Evolutionary conservation across 2,888 invertebrate genomes (phyloP).

Genomic region (Tortrix viridana): DNA sequence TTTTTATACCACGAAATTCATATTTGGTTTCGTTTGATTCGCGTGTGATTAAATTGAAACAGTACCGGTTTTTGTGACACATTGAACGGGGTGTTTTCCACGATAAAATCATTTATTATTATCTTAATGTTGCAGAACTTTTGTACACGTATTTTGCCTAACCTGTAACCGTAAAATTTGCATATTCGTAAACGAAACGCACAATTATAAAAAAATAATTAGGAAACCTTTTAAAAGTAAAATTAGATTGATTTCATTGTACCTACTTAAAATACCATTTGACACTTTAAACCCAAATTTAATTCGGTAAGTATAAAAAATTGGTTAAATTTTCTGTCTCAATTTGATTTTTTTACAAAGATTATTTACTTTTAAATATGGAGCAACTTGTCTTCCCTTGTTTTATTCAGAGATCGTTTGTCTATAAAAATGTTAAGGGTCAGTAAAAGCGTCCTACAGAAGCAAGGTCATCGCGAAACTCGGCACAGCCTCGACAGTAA

Average conservation of each 20-base stretch:
- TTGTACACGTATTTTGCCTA: too few relatives aligned
- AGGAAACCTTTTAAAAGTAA: too few relatives aligned
- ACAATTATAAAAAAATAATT: too few relatives aligned
- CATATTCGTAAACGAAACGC: too few relatives aligned
- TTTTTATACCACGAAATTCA: slow-evolving; percentile 28
- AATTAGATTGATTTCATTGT: too few relatives aligned
- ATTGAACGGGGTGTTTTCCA: background rate
- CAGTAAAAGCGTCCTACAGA: slow-evolving; percentile 25
- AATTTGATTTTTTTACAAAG: too few relatives aligned
- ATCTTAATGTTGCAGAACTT: too few relatives aligned
- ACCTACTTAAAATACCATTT: too few relatives aligned
- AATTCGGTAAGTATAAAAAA: too few relatives aligned
- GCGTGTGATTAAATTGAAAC: slow-evolving; percentile 28
- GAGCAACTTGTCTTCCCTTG: slow-evolving; percentile 5
- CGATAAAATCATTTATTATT: too few relatives aligned
- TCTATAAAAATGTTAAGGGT: slow-evolving; percentile 28
- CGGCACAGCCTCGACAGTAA: slow-evolving; percentile 12
- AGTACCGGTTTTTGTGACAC: slow-evolving; percentile 1
- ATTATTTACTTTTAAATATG: slow-evolving; percentile 9
- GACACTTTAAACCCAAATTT: too few relatives aligned
- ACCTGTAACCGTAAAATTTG: too few relatives aligned
- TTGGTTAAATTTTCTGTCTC: background rate
- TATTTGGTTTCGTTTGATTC: slow-evolving; percentile 28
- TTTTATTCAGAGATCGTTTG: slow-evolving; percentile 30
- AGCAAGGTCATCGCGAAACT: slow-evolving; percentile 26